Conservation (phyloP, 2,797 vertebrate genomes). For the Ctenochaetus hawaiiensis region DNA sequence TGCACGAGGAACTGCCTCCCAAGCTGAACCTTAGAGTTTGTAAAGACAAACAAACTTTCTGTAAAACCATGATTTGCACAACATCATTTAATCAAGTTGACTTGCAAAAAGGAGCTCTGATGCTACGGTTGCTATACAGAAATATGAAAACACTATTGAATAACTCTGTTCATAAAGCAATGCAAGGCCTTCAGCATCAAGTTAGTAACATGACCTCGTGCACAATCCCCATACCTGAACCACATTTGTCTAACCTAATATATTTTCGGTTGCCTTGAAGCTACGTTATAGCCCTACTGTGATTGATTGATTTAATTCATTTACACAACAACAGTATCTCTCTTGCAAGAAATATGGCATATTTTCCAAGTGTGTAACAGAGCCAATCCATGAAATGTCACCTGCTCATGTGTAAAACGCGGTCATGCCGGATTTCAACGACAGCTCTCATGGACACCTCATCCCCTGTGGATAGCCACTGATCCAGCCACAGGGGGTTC, state of each 20-base stretch:
- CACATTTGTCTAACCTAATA: neutral
- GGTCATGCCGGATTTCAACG: constrained; percentile 45
- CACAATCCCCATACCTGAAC: neutral
- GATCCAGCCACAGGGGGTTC: constrained; percentile 57
- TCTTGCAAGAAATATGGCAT: constrained; percentile 6
- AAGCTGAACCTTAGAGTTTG: neutral
- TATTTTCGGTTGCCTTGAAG: neutral
- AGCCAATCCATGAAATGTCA: constrained; percentile 52
- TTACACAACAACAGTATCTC: neutral
- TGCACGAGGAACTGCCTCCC: neutral
- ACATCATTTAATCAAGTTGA: neutral
- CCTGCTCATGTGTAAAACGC: constrained; percentile 42
- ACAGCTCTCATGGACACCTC: constrained; percentile 55
- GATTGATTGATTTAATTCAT: neutral
- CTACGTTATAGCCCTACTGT: neutral
- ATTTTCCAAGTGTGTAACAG: constrained; percentile 39
- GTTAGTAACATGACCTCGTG: neutral
- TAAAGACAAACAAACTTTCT: neutral
- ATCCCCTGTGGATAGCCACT: constrained; percentile 52
- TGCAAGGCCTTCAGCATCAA: neutral
- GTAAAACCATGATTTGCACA: neutral
- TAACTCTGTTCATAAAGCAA: neutral
- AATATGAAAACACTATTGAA: neutral
- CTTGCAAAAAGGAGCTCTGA: neutral
- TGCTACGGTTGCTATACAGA: neutral